Percentiles rank a stretch among this genome's conserved stretches.
Evolutionary conservation across 1,140 invertebrate species (phyloP).

Genomic region (Leptestheria dahalacensis): DNA sequence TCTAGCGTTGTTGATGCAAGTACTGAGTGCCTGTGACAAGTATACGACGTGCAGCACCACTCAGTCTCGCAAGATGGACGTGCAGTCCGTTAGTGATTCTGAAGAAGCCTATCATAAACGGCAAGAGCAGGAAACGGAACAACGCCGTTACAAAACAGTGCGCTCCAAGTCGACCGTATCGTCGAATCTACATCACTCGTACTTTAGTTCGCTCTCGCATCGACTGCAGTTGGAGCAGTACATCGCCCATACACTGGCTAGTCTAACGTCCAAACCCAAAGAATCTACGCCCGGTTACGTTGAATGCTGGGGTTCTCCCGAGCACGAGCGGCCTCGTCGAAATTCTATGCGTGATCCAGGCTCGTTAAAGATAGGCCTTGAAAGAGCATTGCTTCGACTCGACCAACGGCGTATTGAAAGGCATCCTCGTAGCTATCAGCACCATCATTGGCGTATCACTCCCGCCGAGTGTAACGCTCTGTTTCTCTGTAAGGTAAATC

Average conservation of each 20-base stretch:
- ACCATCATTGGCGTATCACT: slow-evolving; percentile 54
- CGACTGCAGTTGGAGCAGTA: slow-evolving; percentile 7
- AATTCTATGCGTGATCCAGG: not conserved
- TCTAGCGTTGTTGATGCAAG: not conserved
- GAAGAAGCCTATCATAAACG: slow-evolving; percentile 1
- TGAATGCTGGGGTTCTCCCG: slow-evolving; percentile 15
- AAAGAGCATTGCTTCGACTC: slow-evolving; percentile 11
- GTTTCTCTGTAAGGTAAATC: slow-evolving; percentile 52
- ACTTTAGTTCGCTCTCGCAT: slow-evolving; percentile 1
- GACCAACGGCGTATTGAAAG: slow-evolving; percentile 1
- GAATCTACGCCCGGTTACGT: not conserved
- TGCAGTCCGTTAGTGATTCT: not conserved
- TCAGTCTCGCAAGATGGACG: not conserved
- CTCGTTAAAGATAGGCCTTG: slow-evolving; percentile 2
- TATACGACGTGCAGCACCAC: not conserved
- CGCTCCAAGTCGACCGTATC: not conserved
- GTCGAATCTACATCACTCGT: not conserved
- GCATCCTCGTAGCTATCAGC: slow-evolving; percentile 29
- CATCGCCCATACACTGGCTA: slow-evolving; percentile 5
- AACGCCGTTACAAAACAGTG: not conserved
- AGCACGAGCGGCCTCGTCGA: not conserved
- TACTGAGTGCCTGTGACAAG: slow-evolving; percentile 3
- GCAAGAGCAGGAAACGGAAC: not conserved
- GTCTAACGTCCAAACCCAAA: not conserved
- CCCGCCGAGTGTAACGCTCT: slow-evolving; percentile 54